These are phyloP conservation scores for Vulpes lagopus DNA, from an alignment of 2,113 vertebrate genomes.

Conservation along the genomic window DNA sequence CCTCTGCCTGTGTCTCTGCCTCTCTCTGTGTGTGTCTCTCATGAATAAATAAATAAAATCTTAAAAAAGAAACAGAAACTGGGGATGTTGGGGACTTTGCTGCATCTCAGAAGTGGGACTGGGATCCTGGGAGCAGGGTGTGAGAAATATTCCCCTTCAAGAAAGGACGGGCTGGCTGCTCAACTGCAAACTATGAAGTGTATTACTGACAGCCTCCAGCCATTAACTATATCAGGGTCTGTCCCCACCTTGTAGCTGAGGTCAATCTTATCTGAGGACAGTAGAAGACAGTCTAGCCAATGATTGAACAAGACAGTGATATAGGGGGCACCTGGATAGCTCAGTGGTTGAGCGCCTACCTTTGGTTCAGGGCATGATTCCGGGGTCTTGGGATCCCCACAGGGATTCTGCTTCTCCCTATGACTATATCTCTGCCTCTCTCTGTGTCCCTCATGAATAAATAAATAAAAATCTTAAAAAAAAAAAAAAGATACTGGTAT, in stretches of 20 bases:
- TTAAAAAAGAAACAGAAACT: not conserved
- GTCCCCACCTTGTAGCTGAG: not conserved
- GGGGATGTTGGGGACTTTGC: not conserved
- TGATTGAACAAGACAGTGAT: not conserved
- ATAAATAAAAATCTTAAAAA: too few relatives aligned
- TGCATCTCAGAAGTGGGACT: not conserved
- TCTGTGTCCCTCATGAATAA: too few relatives aligned
- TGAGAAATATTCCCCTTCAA: not conserved
- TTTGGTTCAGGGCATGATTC: too few relatives aligned
- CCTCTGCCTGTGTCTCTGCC: too few relatives aligned
- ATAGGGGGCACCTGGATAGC: not conserved
- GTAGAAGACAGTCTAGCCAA: not conserved
- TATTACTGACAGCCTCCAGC: not conserved
- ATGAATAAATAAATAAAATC: too few relatives aligned
- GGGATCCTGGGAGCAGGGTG: not conserved
- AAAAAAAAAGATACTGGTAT: not conserved
- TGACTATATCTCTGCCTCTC: too few relatives aligned
- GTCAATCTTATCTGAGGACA: not conserved
- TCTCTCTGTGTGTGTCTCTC: too few relatives aligned
- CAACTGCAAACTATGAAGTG: rapidly evolving
- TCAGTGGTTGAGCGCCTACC: too few relatives aligned
- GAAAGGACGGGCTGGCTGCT: not conserved
- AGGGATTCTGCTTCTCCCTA: too few relatives aligned
- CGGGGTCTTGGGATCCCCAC: too few relatives aligned
- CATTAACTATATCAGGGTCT: not conserved